Conservation (phyloP, 2,113 vertebrate genomes). For the Tursiops truncatus region DNA sequence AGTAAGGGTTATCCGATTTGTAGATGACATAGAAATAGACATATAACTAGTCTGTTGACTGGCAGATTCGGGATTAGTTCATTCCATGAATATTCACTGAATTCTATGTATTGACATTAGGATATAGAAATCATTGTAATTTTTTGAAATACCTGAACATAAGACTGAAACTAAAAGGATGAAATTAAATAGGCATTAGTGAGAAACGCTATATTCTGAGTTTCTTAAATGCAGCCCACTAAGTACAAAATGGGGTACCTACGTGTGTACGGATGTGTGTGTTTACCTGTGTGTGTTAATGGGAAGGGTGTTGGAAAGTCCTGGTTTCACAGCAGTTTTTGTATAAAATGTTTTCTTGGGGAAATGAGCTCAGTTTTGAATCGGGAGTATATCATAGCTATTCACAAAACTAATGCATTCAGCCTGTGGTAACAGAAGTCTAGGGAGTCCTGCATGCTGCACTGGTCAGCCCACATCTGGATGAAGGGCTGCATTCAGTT, state of each 20-base stretch:
- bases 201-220: background rate
- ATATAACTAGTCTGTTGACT: background rate
- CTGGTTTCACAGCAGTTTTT: background rate
- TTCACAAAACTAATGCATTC: background rate
- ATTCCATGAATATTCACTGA: conserved; percentile 2
- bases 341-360: conserved; percentile 42
- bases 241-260: background rate
- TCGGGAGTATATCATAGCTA: background rate
- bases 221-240: conserved; percentile 21
- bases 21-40: background rate
- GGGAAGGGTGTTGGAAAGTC: background rate
- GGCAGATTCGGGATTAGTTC: background rate
- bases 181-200: conserved; percentile 9
- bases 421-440: background rate
- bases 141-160: conserved; percentile 23
- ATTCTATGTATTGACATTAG: background rate
- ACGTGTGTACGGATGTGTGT: background rate
- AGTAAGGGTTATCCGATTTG: background rate
- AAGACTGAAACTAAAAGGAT: conserved; percentile 44
- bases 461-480: background rate
- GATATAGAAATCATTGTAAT: background rate
- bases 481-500: background rate
- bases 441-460: background rate
- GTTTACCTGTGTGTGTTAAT: background rate
- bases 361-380: background rate